Evolutionary conservation across 2,113 vertebrate species (phyloP).

Genomic region (Paratilapia polleni): DNA sequence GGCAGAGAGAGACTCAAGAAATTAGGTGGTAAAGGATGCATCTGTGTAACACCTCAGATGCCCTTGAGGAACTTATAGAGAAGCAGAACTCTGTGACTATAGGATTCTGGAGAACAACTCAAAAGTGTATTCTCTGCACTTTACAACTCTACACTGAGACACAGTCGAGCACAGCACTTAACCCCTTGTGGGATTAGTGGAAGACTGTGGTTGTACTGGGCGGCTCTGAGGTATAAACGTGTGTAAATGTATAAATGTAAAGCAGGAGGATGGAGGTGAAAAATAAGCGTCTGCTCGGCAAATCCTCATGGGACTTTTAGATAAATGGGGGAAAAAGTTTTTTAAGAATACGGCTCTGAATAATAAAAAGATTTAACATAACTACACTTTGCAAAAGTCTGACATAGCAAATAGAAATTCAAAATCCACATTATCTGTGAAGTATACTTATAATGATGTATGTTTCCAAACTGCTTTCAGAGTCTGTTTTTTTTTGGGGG

Average conservation of each 20-base stretch:
- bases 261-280: slow-evolving; percentile 2
- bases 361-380: not conserved
- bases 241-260: slow-evolving; percentile 49
- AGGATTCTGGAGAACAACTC: slow-evolving; percentile 14
- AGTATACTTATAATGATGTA: not conserved
- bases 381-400: not conserved
- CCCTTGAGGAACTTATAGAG: slow-evolving; percentile 15
- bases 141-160: slow-evolving; percentile 8
- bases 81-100: slow-evolving; percentile 3
- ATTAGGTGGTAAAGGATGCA: slow-evolving; percentile 20
- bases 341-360: not conserved
- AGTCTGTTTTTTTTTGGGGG: not conserved
- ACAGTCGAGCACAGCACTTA: slow-evolving; percentile 30
- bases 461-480: not conserved
- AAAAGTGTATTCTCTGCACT: slow-evolving; percentile 7
- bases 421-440: not conserved
- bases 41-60: slow-evolving; percentile 22
- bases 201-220: slow-evolving; percentile 8
- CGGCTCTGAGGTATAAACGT: slow-evolving; percentile 27
- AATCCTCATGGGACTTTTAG: not conserved
- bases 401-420: not conserved
- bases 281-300: slow-evolving; percentile 4
- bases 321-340: not conserved
- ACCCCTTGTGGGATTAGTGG: slow-evolving; percentile 40
- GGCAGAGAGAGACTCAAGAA: not conserved